phyloP scores from a whole-genome alignment of 2,797 vertebrate genomes.

The Notamacropus eugenii region DNA sequence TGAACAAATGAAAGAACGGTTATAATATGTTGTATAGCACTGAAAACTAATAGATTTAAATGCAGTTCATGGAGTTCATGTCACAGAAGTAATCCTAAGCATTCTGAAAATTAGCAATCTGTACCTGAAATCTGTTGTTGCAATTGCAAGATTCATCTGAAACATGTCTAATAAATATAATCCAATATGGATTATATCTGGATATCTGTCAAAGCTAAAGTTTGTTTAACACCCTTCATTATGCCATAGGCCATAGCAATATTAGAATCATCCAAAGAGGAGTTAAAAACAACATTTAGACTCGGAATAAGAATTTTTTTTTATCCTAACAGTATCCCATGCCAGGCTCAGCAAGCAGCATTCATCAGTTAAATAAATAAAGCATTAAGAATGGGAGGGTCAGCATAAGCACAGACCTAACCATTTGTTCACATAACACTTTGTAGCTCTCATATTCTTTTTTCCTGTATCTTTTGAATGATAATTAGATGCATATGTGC shows the following conservation, averaged over 20 bases:
- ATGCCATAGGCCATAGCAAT: background rate
- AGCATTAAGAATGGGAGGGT: background rate
- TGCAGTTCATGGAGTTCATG: conserved; percentile 46
- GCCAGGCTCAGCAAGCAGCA: background rate
- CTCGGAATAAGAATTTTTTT: background rate
- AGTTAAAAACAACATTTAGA: background rate
- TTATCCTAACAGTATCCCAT: background rate
- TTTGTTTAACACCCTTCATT: conserved; percentile 32
- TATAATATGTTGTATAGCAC: conserved; percentile 56
- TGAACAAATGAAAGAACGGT: conserved; percentile 62
- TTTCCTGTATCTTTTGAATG: background rate
- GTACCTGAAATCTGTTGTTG: conserved; percentile 2
- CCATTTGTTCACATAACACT: background rate
- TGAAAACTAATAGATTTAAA: conserved; percentile 42
- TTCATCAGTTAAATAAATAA: conserved; percentile 37
- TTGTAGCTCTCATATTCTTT: background rate
- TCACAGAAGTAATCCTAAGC: conserved; percentile 35
- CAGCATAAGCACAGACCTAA: background rate
- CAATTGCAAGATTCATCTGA: conserved; percentile 3
- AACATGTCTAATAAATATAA: conserved; percentile 53
- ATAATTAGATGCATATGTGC: background rate
- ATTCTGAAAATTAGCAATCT: background rate
- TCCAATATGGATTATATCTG: background rate
- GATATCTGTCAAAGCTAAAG: conserved; percentile 32
- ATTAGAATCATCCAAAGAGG: conserved; percentile 13